These are phyloP conservation scores for Ptychochromis oligacanthus DNA, from an alignment of 2,113 vertebrate genomes.

Conservation along the genomic window DNA sequence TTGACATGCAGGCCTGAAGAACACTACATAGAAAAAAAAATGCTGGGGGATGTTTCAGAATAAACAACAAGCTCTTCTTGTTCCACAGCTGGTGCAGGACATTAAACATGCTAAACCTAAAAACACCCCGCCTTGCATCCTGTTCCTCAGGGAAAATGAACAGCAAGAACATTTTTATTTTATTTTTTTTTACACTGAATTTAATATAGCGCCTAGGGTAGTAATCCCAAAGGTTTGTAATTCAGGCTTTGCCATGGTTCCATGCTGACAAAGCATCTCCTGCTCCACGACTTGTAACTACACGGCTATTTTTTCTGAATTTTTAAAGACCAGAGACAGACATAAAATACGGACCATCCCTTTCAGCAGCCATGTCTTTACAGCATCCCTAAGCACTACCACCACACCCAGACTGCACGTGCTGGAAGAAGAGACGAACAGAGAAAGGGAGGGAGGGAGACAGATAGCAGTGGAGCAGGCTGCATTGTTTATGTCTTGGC, in stretches of 20 bases:
- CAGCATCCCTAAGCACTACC: constrained; percentile 42
- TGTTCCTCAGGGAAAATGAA: constrained; percentile 22
- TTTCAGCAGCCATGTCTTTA: constrained; percentile 40
- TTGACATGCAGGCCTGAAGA: constrained; percentile 19
- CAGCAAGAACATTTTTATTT: constrained; percentile 37
- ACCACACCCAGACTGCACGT: constrained; percentile 72
- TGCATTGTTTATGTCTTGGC: constrained; percentile 71
- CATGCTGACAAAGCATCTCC: constrained; percentile 56
- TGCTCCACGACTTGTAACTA: constrained; percentile 6
- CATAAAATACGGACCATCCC: constrained; percentile 27
- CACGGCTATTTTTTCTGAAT: background rate
- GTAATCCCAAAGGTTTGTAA: constrained; percentile 34
- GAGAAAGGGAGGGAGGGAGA: constrained; percentile 5
- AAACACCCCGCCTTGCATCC: background rate
- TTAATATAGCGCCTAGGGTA: constrained; percentile 24
- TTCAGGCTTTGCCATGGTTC: constrained; percentile 28
- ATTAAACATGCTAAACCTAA: constrained; percentile 16
- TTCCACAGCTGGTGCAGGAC: background rate
- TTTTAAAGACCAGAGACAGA: constrained; percentile 13
- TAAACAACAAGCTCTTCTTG: constrained; percentile 8
- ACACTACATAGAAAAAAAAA: background rate
- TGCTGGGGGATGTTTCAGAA: constrained; percentile 1
- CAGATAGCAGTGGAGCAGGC: constrained; percentile 33
- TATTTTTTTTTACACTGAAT: constrained; percentile 19
- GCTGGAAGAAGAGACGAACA: constrained; percentile 25